Evolutionary conservation across 2,113 vertebrate genomes (phyloP).

Genomic region (Scytalopus superciliaris): DNA sequence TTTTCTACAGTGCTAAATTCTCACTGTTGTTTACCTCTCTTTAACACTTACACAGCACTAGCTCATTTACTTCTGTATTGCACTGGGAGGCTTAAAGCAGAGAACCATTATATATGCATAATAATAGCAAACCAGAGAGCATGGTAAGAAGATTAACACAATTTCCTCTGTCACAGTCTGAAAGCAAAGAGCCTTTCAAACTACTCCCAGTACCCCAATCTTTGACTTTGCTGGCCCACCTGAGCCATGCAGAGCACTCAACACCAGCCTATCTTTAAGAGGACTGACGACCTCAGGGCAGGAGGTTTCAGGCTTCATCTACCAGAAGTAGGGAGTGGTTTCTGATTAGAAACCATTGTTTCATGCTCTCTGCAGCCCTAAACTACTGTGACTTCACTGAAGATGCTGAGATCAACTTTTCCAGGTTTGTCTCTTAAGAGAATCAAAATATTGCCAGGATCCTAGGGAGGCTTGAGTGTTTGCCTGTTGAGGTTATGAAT

Average conservation of each 20-base stretch:
- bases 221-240: not conserved
- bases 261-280: not conserved
- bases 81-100: not conserved
- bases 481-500: not conserved
- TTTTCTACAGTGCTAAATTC: not conserved
- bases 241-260: not conserved
- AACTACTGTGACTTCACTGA: not conserved
- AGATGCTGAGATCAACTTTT: not conserved
- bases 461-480: not conserved
- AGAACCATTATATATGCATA: not conserved
- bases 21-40: not conserved
- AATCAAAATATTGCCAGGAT: not conserved
- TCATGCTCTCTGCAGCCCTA: not conserved
- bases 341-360: not conserved
- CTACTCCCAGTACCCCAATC: not conserved
- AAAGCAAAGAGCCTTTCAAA: not conserved
- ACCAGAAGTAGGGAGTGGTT: not conserved
- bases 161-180: not conserved
- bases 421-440: not conserved
- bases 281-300: rapidly evolving
- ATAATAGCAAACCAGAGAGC: not conserved
- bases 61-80: not conserved
- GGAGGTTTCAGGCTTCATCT: not conserved
- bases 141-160: not conserved
- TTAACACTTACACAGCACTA: not conserved